Conservation (phyloP, 2,113 vertebrate species). For the Tetrao urogallus region DNA sequence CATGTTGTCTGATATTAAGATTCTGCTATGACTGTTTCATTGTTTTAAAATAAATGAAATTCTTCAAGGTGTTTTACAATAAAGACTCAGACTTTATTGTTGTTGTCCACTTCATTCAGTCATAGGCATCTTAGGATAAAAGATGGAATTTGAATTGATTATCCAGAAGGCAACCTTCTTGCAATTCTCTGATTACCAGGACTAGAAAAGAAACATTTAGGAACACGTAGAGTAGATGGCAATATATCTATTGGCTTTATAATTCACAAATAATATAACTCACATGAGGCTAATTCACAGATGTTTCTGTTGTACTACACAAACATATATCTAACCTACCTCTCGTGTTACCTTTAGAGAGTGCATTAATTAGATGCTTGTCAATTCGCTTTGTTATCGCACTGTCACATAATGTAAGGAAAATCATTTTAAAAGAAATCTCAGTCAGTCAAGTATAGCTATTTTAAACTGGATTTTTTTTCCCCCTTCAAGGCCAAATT, state of each 20-base stretch:
- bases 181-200: not conserved
- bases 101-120: not conserved
- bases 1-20: accelerated
- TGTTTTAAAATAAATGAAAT: not conserved
- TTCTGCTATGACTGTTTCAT: not conserved
- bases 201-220: not conserved
- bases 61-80: not conserved
- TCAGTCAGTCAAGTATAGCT: not conserved
- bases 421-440: not conserved
- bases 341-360: not conserved
- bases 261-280: not conserved
- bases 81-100: not conserved
- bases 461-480: no score
- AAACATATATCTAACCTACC: accelerated
- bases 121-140: not conserved
- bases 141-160: not conserved
- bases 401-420: not conserved
- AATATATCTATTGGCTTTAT: not conserved
- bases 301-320: not conserved
- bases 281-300: not conserved
- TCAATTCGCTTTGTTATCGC: not conserved
- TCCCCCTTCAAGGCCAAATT: not conserved
- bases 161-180: not conserved
- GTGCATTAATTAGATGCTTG: not conserved
- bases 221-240: not conserved